Evolutionary conservation across 2,113 vertebrate genomes (phyloP).

Genomic region (Oriolus oriolus): DNA sequence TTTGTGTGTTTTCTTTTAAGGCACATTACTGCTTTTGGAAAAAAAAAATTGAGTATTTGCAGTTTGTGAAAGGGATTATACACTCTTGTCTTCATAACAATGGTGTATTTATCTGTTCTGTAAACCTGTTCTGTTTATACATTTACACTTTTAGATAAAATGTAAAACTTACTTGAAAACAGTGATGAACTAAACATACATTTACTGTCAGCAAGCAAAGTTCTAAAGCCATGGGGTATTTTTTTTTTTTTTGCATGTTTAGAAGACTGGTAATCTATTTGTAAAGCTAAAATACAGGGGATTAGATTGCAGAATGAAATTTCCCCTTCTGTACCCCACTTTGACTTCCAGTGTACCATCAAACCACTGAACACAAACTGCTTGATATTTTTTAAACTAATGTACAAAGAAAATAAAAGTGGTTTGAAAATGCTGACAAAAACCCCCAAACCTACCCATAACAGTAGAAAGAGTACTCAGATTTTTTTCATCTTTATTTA

Average conservation of each 20-base stretch:
- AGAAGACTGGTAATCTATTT: not conserved
- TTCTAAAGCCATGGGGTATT: not conserved
- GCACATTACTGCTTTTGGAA: not conserved
- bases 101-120: not conserved
- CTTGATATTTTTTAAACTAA: not conserved
- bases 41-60: not conserved
- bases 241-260: not conserved
- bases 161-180: not conserved
- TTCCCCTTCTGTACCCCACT: not conserved
- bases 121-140: no score
- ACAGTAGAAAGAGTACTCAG: not conserved
- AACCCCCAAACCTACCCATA: rapidly evolving
- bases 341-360: not conserved
- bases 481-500: not conserved
- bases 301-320: not conserved
- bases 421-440: not conserved
- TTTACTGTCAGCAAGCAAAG: not conserved
- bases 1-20: not conserved
- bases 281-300: not conserved
- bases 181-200: not conserved
- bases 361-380: not conserved
- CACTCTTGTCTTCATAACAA: not conserved
- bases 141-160: not conserved
- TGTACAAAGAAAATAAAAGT: not conserved
- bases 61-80: not conserved